Conservation (phyloP, 2,113 vertebrate genomes). For the Hyla sarda region DNA sequence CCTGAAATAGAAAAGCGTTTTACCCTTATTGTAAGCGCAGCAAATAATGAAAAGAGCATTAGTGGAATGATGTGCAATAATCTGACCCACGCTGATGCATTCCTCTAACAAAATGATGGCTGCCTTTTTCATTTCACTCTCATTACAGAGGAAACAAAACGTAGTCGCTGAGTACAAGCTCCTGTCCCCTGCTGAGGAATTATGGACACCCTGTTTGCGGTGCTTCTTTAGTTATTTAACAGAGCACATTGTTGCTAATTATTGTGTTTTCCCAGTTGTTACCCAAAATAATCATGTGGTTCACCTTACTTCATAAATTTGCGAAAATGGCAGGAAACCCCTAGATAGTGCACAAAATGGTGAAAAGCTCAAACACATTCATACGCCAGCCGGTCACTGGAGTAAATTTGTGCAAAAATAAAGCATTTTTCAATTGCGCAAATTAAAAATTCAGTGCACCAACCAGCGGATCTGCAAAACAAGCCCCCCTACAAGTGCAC, state of each 20-base stretch:
- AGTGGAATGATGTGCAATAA: conserved; percentile 71
- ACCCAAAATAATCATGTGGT: no score
- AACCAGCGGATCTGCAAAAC: no score
- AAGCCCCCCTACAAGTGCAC: no score
- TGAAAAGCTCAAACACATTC: no score
- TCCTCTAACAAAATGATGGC: conserved; percentile 68
- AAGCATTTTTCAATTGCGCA: no score
- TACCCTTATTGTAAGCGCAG: conserved; percentile 69
- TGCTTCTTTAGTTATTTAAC: conserved; percentile 65
- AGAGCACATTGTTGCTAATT: conserved; percentile 65
- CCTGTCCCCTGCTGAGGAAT: conserved; percentile 69
- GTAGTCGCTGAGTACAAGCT: conserved; percentile 66
- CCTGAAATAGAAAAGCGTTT: conserved; percentile 70
- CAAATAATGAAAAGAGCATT: conserved; percentile 71
- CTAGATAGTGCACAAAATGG: no score
- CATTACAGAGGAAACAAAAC: conserved; percentile 68
- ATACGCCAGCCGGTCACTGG: no score
- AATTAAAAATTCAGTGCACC: no score
- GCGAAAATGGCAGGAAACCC: no score
- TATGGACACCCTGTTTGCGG: conserved; percentile 70
- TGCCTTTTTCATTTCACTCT: conserved; percentile 72
- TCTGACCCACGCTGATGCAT: conserved; percentile 69
- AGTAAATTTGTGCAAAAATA: no score
- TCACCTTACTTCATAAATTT: no score
- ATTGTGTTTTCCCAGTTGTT: conserved; percentile 14